Base-by-base conservation (phyloP, 2,888 invertebrate species). In the Cinara cedri region DNA sequence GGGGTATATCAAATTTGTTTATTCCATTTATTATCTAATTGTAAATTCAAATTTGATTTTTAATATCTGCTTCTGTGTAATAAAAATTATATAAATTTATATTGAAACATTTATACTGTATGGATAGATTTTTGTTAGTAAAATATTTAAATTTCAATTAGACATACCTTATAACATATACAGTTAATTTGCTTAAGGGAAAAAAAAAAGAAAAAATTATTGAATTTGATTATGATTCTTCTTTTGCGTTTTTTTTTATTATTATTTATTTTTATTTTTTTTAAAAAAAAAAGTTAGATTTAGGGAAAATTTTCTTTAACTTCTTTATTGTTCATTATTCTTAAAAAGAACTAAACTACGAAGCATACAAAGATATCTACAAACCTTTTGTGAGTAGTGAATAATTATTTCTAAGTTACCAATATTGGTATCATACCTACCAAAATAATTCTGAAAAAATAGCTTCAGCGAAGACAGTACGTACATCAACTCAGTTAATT, bases 401-500 rank as follows among this genome's bases (percentile, higher is more conserved):
- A 57, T 49, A 26, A 21, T 66, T 68, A 76, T 68, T 24, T 44
- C 42, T 66, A 65, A 66, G 65, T 66, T 66, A 10, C 34, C 49
- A 51, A 51, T 34, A 34, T 74, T 62, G 51, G 51, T 74, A 34
- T 62, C 3, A 34, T 51, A 55, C n/a, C 24, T 75, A 75, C 55
- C 55, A 34, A 68, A 55, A 76, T 57, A 68, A 66, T 75, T 57
- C 66, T 68, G 66, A 76, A 57, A 57, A 66, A 68, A 14, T 66
- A 66, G n/a, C 57, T 66, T 76, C 76, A 68, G 16, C 76, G 63
- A 76, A 63, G 76, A 76, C 76, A 76, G 76, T 76, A 76, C 66
- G 76, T 76, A 76, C 76, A 76, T 76, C 76, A 76, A 76, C 55
- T 76, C 76, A 76, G 76, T 76, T 66, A 46, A 76, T 76, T n/a